Conservation (phyloP, 2,113 vertebrate species). For the Dromaius novaehollandiae region DNA sequence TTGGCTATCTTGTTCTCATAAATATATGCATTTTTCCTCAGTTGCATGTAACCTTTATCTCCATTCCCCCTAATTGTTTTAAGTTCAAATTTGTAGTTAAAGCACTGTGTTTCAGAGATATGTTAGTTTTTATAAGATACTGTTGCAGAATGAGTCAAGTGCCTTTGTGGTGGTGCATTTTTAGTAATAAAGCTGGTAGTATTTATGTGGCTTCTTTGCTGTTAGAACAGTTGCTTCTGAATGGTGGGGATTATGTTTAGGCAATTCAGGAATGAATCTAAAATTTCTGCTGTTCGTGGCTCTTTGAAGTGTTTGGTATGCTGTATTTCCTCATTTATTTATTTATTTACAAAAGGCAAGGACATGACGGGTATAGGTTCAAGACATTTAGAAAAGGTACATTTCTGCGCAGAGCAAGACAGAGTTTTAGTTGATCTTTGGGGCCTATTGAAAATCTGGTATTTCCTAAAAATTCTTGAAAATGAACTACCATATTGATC, state of each 20-base stretch:
- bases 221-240: neutral
- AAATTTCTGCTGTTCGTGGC: neutral
- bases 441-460: neutral
- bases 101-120: neutral
- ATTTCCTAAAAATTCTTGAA: neutral
- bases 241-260: neutral
- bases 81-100: neutral
- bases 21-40: neutral
- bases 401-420: neutral
- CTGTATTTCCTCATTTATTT: neutral
- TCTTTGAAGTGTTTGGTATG: neutral
- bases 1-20: neutral
- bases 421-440: neutral
- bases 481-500: neutral
- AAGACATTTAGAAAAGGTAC: neutral
- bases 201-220: neutral
- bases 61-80: accelerated
- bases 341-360: neutral
- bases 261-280: neutral
- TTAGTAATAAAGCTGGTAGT: neutral
- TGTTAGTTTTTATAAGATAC: accelerated
- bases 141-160: neutral
- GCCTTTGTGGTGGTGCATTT: neutral
- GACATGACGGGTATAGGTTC: neutral
- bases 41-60: neutral